Base-by-base conservation (phyloP, 2,888 invertebrate genomes). In the Tenthredo amoena region DNA sequence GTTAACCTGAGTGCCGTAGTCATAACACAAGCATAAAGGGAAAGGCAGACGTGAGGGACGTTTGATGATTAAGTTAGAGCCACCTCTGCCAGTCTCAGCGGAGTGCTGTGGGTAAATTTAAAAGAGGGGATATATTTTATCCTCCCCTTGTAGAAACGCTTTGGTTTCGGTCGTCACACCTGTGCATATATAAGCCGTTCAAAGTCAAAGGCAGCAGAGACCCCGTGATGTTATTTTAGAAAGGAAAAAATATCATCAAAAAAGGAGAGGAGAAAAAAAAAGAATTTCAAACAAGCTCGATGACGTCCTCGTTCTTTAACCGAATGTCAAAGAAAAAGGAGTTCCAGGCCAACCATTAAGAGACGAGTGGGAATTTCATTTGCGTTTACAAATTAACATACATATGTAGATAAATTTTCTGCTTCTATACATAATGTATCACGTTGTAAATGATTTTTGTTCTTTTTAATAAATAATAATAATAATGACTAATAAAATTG, bases 31-130 rank as follows among this genome's bases (percentile, higher is more conserved):
- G 43, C 50, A 55, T 77, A 55, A 77, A 77, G 77, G 31, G 7
- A 55, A 77, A 77, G 77, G 77, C 62, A 62, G 55, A n/a, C 37
- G 31, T 34, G 68, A 68, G 68, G 68, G 34, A 68, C 77, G 77
- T 77, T 77, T 77, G 77, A 77, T 55, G 77, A 77, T 77, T 77
- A 77, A 77, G 77, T 77, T 77, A 55, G 50, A 77, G 26, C 50
- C 77, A 55, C 77, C 50, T 77, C 50, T 31, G 77, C 15, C 77
- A 21, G 77, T 55, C 77, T 77, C 77, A 6, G 47, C 77, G 77
- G 55, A 47, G 77, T 55, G 50, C 31, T 55, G 47, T 37, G 34
- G 50, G 77, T 10, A 26, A 77, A 77, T 50, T 77, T 34, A 34
- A 77, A 77, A 77, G 55, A 31, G 68, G 68, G 68, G 55, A 47